Evolutionary conservation across 2,113 vertebrate species (phyloP).

Genomic region (Nyctereutes procyonoides): DNA sequence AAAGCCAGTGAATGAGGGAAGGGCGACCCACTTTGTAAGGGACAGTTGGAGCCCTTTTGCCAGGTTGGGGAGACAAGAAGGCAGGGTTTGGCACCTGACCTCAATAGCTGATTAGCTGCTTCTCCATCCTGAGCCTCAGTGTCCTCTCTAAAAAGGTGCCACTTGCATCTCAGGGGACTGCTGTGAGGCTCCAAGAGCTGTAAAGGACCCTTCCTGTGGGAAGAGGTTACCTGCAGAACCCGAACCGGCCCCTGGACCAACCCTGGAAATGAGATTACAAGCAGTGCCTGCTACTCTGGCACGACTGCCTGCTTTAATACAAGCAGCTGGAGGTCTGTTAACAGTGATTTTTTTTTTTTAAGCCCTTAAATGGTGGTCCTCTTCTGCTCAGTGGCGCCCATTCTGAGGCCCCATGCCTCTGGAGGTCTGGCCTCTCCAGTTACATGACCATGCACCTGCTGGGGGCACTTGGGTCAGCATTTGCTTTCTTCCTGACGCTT

Average conservation of each 20-base stretch:
- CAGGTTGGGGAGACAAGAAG: background rate
- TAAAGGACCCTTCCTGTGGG: background rate
- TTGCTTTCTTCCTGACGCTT: conserved; percentile 92
- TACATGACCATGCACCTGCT: conserved; percentile 91
- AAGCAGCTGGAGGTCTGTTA: background rate
- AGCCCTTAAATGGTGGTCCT: background rate
- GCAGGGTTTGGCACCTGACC: background rate
- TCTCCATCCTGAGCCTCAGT: background rate
- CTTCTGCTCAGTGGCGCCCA: background rate
- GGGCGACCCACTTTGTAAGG: background rate
- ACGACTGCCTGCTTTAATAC: background rate
- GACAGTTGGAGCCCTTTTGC: background rate
- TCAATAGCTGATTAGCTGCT: background rate
- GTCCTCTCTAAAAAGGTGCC: background rate
- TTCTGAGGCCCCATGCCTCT: fast-evolving
- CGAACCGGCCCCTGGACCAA: background rate
- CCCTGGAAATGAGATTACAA: background rate
- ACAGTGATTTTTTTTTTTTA: background rate
- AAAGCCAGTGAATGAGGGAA: background rate
- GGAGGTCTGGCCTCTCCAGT: conserved; percentile 1
- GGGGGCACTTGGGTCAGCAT: conserved; percentile 85
- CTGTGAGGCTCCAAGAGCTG: background rate
- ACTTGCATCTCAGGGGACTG: background rate
- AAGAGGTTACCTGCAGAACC: background rate
- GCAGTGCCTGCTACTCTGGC: background rate